Evolutionary conservation across 2,888 invertebrate species (phyloP).

Genomic region (Lordiphosa fenestrarum): DNA sequence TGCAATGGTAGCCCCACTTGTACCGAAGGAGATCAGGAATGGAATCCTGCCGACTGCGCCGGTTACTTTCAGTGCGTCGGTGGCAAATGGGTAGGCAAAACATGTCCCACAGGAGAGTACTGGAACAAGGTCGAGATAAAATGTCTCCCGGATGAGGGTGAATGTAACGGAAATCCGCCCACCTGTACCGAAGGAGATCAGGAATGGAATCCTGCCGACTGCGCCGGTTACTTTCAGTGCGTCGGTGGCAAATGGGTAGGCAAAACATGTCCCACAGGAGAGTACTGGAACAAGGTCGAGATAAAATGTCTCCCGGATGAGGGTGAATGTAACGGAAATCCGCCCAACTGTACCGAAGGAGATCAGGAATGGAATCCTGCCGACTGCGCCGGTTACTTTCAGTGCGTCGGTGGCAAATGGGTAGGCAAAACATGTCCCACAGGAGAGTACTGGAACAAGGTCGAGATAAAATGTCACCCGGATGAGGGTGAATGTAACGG

Average conservation of each 20-base stretch:
- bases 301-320: conserved; percentile 2
- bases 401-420: no score
- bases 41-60: conserved; percentile 35
- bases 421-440: no score
- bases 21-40: conserved; percentile 12
- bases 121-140: conserved; percentile 19
- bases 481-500: not conserved
- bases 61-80: conserved; percentile 25
- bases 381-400: no score
- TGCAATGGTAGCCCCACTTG: conserved; percentile 26
- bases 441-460: conserved; percentile 14
- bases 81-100: conserved; percentile 1
- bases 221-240: no score
- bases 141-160: conserved; percentile 5
- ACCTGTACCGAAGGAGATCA: no score
- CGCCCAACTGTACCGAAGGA: no score
- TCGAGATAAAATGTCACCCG: not conserved
- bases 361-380: not conserved
- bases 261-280: not conserved
- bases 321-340: no score
- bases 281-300: conserved; percentile 30
- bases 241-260: no score
- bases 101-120: conserved; percentile 15
- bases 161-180: no score
- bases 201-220: not conserved